Base-by-base conservation (phyloP, 2,113 vertebrate genomes). In the Oryzias curvinotus region DNA sequence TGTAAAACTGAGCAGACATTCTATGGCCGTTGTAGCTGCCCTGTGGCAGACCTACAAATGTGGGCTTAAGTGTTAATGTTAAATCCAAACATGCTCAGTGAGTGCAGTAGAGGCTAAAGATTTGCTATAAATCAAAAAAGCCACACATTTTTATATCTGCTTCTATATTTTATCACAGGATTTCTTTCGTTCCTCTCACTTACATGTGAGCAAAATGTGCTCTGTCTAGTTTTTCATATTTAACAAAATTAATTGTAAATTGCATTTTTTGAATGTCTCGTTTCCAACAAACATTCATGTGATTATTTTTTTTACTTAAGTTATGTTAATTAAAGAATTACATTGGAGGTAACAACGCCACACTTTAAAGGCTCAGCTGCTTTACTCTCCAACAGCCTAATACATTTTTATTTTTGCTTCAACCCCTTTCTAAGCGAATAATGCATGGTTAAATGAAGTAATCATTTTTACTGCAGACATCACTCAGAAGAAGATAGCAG, bases 381-480 rank as follows among this genome's bases (percentile, higher is more conserved):
- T 71, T 65, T 77, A 42, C 75, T 68, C 68, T 54, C 76, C 74
- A n/a, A 61, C 68, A 71, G 74, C 67, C 83, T 78, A 80, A 88
- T 86, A 87, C 45, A 81, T 82, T 81, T 73, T 48, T 82, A 71
- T 85, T 84, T 85, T 84, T 81, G 63, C 77, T 71, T 75, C 83
- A 85, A 77, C 85, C 80, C 73, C 77, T 58, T 78, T 80, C 85
- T 75, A 75, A 81, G 78, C 83, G 80, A 91, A 91, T 91, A 92
- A 92, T 90, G 82, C 76, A 77, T 75, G 75, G 73, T 81, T 88
- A 92, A 91, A 93, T 90, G 87, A 93, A 91, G 90, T 88, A 92
- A 93, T 93, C 87, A 92, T 90, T 91, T 90, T 87, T 83, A 87
- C 86, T 84, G 84, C 77, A 85, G 84, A 90, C 90, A 91, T 92